Conservation (phyloP, 1,140 invertebrate genomes). For the Pararge aegeria region DNA sequence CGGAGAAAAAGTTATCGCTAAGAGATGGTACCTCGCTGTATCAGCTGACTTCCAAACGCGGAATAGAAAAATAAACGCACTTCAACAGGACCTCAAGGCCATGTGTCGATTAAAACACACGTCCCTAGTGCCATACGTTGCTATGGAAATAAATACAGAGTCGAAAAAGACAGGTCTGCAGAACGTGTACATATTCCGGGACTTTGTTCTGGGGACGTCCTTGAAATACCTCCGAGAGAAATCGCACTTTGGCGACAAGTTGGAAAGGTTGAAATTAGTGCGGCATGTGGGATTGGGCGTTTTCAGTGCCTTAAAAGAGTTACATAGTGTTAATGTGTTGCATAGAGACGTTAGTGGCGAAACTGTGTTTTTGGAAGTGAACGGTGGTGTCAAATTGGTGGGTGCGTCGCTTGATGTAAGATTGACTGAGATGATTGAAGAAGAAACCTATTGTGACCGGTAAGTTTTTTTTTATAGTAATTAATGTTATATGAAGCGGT, state of each 20-base stretch:
- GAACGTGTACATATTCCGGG: conserved; percentile 81
- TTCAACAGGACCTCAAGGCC: conserved; percentile 87
- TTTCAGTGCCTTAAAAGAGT: conserved; percentile 81
- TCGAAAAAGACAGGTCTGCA: conserved; percentile 75
- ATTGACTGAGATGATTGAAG: conserved; percentile 50
- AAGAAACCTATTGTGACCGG: conserved; percentile 57
- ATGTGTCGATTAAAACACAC: conserved; percentile 83
- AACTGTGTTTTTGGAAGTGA: conserved; percentile 58
- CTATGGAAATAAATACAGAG: conserved; percentile 81
- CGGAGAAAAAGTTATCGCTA: conserved; percentile 51
- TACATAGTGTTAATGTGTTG: conserved; percentile 53
- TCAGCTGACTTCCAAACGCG: conserved; percentile 52
- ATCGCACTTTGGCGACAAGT: conserved; percentile 60
- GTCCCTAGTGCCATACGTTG: conserved; percentile 85
- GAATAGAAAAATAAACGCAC: conserved; percentile 66
- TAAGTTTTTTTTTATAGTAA: conserved; percentile 46
- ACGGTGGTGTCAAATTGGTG: conserved; percentile 58
- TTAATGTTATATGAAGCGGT: not conserved
- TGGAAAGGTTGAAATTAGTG: conserved; percentile 81
- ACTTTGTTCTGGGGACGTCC: conserved; percentile 80
- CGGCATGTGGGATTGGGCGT: conserved; percentile 83
- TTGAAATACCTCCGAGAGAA: conserved; percentile 50
- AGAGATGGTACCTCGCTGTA: conserved; percentile 79
- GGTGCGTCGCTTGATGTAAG: conserved; percentile 54
- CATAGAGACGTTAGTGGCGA: conserved; percentile 61